Percentiles rank a stretch among this genome's conserved stretches.
phyloP scores from a whole-genome alignment of 2,888 invertebrate genomes.

The Agonopterix arenella region DNA sequence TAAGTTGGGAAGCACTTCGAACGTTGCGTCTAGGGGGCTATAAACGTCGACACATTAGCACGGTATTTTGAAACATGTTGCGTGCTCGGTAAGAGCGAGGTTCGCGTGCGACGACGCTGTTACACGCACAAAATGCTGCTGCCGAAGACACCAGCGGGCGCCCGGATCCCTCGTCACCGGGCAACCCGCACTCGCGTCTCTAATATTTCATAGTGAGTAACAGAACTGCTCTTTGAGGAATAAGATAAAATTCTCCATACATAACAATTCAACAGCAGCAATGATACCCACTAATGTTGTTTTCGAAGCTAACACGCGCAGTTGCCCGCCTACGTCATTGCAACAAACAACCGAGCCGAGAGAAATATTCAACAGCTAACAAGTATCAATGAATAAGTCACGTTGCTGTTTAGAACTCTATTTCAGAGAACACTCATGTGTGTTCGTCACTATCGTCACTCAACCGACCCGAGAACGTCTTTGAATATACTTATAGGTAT shows the following conservation, averaged over 20 bases:
- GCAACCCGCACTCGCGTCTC: conserved; percentile 48
- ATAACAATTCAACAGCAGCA: conserved; percentile 2
- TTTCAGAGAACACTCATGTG: conserved; percentile 7
- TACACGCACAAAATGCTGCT: conserved; percentile 55
- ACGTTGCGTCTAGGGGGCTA: conserved; percentile 62
- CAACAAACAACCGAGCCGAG: conserved; percentile 22
- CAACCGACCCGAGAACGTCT: background rate
- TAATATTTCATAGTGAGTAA: conserved; percentile 33
- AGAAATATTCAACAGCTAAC: conserved; percentile 29
- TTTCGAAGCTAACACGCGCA: conserved; percentile 22
- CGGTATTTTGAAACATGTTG: conserved; percentile 42
- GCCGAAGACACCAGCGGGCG: conserved; percentile 68
- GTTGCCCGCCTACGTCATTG: conserved; percentile 24
- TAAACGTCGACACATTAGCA: conserved; percentile 45
- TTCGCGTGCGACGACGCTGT: conserved; percentile 25
- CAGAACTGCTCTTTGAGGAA: conserved; percentile 22
- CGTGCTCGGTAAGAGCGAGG: conserved; percentile 34
- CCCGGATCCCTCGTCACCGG: conserved; percentile 64
- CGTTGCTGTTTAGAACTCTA: conserved; percentile 23
- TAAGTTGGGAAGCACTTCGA: conserved; percentile 67
- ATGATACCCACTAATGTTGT: conserved; percentile 10
- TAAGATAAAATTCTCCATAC: conserved; percentile 22
- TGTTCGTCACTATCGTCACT: conserved; percentile 5
- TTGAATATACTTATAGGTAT: no score
- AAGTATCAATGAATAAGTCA: conserved; percentile 31